A percentile compares a stretch with the other conserved stretches of the same genome.
These are phyloP conservation scores for Microctenopoma stevenorrisi DNA, from an alignment of 2,797 vertebrate species.

Conservation along the genomic window DNA sequence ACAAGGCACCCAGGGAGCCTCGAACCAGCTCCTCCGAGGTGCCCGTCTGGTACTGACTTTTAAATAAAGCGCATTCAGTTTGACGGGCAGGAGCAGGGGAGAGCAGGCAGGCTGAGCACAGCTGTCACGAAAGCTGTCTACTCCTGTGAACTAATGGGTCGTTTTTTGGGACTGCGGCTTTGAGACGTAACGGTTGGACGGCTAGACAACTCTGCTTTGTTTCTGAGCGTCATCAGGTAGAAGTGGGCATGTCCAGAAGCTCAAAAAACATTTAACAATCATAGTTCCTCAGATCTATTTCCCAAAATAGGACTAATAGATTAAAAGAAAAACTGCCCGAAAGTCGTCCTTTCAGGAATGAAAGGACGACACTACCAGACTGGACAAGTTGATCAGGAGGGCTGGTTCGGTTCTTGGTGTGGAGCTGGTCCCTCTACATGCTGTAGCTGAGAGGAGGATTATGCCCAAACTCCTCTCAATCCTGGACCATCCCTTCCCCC, in stretches of 20 bases:
- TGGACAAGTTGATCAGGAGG: no score
- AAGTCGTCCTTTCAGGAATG: neutral
- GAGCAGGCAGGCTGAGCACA: slow-evolving; percentile 21
- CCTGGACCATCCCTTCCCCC: no score
- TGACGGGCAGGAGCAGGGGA: slow-evolving; percentile 47
- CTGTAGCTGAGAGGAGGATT: no score
- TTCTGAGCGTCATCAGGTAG: neutral
- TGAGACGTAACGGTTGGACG: neutral
- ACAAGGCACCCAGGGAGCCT: slow-evolving; percentile 61
- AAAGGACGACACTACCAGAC: no score
- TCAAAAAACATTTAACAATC: slow-evolving; percentile 4
- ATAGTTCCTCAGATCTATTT: neutral
- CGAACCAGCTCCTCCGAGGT: slow-evolving; percentile 23
- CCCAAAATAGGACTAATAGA: neutral
- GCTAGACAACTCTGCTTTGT: slow-evolving; percentile 4
- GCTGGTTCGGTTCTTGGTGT: no score
- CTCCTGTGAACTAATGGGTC: slow-evolving; percentile 36
- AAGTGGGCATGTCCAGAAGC: slow-evolving; percentile 1
- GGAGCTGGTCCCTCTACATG: no score
- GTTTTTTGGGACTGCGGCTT: slow-evolving; percentile 11
- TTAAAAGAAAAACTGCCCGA: neutral
- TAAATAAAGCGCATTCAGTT: slow-evolving; percentile 58
- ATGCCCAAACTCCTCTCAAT: no score
- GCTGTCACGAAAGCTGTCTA: slow-evolving; percentile 39
- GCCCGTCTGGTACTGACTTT: slow-evolving; percentile 55